A percentile compares a stretch with the other conserved stretches of the same genome.
Evolutionary conservation across 2,888 invertebrate species (phyloP).

Genomic region (Stenolophus ochropezus): DNA sequence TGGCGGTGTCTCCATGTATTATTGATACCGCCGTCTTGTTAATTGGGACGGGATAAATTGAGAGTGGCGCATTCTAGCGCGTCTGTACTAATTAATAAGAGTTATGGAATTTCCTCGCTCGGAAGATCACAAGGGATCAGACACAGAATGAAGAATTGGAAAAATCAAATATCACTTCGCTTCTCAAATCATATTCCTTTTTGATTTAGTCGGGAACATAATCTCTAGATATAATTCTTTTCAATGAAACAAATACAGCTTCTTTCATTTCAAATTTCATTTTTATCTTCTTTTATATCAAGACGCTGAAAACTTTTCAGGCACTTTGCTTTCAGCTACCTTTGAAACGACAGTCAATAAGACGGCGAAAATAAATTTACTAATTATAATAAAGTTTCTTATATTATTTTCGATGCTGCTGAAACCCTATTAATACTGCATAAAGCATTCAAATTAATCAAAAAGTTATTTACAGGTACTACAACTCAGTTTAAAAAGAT

Average conservation of each 20-base stretch:
- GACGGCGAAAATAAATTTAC: not conserved
- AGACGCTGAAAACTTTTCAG: not conserved
- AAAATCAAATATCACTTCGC: constrained; percentile 35
- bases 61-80: not conserved
- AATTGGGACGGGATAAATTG: not conserved
- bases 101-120: constrained; percentile 39
- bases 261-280: constrained; percentile 27
- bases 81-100: constrained; percentile 37
- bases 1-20: not conserved
- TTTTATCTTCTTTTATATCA: constrained; percentile 19
- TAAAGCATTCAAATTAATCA: too few species aligned
- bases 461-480: too few species aligned
- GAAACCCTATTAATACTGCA: too few species aligned
- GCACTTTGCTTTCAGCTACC: not conserved
- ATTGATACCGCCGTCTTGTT: not conserved
- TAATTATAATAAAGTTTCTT: too few species aligned
- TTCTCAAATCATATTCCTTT: constrained; percentile 20
- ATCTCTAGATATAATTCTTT: constrained; percentile 28
- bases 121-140: constrained; percentile 40
- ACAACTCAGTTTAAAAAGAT: too few species aligned
- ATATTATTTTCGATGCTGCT: too few species aligned
- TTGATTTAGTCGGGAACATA: constrained; percentile 24
- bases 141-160: constrained; percentile 10
- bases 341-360: not conserved
- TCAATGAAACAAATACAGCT: constrained; percentile 37